Base-by-base conservation (phyloP, 2,888 invertebrate species). In the Corbicula japonica region DNA sequence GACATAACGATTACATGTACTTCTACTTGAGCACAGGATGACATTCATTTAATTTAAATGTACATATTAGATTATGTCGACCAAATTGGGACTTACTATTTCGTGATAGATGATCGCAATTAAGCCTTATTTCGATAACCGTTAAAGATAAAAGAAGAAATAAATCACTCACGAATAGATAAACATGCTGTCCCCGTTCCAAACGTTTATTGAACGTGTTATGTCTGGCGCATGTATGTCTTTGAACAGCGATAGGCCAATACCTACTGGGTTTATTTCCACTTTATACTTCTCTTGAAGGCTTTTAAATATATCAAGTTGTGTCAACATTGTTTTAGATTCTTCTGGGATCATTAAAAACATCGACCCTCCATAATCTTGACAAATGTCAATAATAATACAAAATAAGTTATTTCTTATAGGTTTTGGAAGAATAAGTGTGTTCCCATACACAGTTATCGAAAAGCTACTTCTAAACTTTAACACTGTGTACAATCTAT, bases 311-410 rank as follows among this genome's bases (percentile, higher is more conserved):
- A 71, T 50, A 12, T 35, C 52, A 12, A 76, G 2, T 15, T 65
- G 41, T 5, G 46, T 41, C 3, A 80, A 28, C 8, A 73, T 44
- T 3, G n/a, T 23, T 35, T 58, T 48, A 10, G 80, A 76, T 60
- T 73, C 69, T 62, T 76, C 61, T 2, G 80, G 80, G 21, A 80
- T 50, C 60, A 80, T 62, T 12, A 80, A 52, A 44, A 76, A 80
- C 3, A 76, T 44, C 26, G 80, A 48, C 6, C 73, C 76, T 26
- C 76, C 76, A 15, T 65, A 65, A 38, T 65, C 63, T 23, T 76
- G 68, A 34, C 80, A 80, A 18, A 76, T 63, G 28, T 80, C 80
- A n/a, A 80, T 48, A 5, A 76, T 69, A 1, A 80, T 21, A 62
- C 80, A 80, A 60, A 76, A 80, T 32, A 63, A 63, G 21, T 72